phyloP scores from a whole-genome alignment of 2,888 invertebrate genomes.

The Lasioglossum figueresi region DNA sequence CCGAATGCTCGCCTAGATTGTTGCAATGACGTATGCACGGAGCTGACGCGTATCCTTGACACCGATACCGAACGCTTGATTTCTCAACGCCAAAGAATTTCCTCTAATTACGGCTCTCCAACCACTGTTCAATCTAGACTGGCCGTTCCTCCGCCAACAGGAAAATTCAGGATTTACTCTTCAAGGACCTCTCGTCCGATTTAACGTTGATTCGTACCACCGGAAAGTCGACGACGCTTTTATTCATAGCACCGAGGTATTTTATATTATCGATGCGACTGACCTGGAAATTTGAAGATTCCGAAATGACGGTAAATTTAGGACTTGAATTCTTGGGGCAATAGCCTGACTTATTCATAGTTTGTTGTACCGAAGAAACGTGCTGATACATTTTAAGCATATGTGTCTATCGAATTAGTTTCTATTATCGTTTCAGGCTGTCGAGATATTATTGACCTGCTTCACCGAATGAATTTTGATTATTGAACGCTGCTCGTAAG shows the following conservation, averaged over 20 bases:
- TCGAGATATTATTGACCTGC: background rate
- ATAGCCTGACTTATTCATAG: too few species aligned
- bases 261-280: background rate
- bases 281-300: background rate
- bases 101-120: background rate
- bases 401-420: accelerated
- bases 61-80: slow-evolving; percentile 4
- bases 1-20: slow-evolving; percentile 45
- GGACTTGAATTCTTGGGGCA: accelerated
- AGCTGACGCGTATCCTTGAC: slow-evolving; percentile 38
- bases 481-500: background rate
- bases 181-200: background rate
- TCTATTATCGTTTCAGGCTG: background rate
- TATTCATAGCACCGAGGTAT: background rate
- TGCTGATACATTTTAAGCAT: background rate
- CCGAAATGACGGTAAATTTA: too few species aligned
- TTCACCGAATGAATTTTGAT: background rate
- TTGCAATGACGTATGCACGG: slow-evolving; percentile 37
- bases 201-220: background rate
- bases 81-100: background rate
- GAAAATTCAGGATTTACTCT: background rate
- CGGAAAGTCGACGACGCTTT: background rate
- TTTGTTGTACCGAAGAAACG: too few species aligned
- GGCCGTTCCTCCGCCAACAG: background rate
- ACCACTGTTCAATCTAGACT: background rate